A percentile compares a stretch with the other conserved stretches of the same genome.
Conservation (phyloP, 2,113 vertebrate genomes). For the Heterotis niloticus region DNA sequence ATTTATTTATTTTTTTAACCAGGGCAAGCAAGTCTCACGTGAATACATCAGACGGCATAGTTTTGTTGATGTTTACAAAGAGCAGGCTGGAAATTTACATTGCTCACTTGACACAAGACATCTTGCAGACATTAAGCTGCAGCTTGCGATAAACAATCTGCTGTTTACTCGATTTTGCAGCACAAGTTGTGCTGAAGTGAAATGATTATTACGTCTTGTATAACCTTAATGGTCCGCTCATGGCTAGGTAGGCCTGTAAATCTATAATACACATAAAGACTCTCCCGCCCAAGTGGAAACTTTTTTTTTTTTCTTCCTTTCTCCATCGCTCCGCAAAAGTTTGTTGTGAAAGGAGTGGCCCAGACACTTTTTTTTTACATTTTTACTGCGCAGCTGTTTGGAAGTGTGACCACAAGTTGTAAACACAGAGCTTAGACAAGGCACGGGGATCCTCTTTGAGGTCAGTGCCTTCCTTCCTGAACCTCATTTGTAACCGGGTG, state of each 20-base stretch:
- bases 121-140: not conserved
- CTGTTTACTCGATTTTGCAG: not conserved
- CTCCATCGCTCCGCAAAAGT: not conserved
- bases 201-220: not conserved
- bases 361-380: not conserved
- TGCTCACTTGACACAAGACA: not conserved
- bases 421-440: not conserved
- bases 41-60: not conserved
- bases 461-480: no score
- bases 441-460: no score
- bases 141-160: not conserved
- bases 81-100: conserved; percentile 10
- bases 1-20: no score
- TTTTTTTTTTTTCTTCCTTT: not conserved
- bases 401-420: not conserved
- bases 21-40: no score
- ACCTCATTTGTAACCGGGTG: no score
- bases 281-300: not conserved
- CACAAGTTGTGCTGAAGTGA: not conserved
- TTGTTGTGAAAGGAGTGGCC: not conserved
- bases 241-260: not conserved
- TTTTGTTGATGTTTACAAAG: conserved; percentile 17
- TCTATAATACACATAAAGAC: not conserved
- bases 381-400: not conserved
- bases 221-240: no score